Evolutionary conservation across 2,113 vertebrate species (phyloP).

Genomic region (Actinemys pallida): DNA sequence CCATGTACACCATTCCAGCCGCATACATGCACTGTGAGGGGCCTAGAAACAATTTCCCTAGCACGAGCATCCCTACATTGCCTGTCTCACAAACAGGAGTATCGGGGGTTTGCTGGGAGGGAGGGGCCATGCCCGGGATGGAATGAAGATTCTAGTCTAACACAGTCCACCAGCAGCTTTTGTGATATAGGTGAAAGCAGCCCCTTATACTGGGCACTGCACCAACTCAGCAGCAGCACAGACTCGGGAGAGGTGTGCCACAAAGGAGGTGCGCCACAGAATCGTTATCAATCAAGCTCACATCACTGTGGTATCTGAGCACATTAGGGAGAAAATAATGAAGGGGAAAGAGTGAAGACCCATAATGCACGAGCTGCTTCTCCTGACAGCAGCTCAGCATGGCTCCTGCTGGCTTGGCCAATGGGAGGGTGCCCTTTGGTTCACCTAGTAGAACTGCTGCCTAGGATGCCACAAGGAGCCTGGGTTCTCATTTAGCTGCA

Average conservation of each 20-base stretch:
- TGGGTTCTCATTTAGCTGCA: accelerated
- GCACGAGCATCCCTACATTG: neutral
- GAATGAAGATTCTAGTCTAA: neutral
- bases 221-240: neutral
- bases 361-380: neutral
- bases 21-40: neutral
- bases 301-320: neutral
- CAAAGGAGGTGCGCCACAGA: neutral
- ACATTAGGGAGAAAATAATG: neutral
- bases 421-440: neutral
- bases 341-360: neutral
- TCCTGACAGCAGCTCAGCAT: neutral
- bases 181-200: neutral
- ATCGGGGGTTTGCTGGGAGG: neutral
- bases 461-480: neutral
- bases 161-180: neutral
- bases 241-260: neutral
- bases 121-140: neutral
- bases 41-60: neutral
- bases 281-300: neutral
- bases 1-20: neutral
- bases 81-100: neutral
- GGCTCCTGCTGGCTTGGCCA: neutral
- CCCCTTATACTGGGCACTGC: neutral
- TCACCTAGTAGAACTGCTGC: neutral